Conservation (phyloP, 2,113 vertebrate species). For the Ursus arctos region DNA sequence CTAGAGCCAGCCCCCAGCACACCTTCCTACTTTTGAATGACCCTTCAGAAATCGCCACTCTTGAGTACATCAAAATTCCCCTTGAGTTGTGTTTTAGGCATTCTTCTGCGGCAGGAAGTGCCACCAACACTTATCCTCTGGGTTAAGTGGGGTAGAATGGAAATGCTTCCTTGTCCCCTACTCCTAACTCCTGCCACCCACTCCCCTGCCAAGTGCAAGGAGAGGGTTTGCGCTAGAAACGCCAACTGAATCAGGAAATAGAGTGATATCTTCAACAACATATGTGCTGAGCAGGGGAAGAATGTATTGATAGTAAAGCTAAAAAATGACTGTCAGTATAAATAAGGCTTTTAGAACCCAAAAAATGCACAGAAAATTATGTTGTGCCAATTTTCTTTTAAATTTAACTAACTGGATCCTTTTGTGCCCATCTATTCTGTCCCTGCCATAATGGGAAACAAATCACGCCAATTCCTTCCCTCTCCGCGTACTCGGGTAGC, state of each 20-base stretch:
- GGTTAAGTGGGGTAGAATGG: background rate
- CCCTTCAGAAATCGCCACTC: background rate
- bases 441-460: background rate
- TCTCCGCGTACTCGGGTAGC: background rate
- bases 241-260: background rate
- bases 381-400: slow-evolving; percentile 42
- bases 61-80: background rate
- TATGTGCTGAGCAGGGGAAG: slow-evolving; percentile 43
- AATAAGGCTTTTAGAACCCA: slow-evolving; percentile 46
- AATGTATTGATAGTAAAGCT: slow-evolving; percentile 33
- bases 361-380: slow-evolving; percentile 67
- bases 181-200: background rate
- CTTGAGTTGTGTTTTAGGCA: background rate
- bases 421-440: background rate
- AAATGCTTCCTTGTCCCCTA: background rate
- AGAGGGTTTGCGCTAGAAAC: slow-evolving; percentile 9
- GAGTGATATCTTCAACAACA: slow-evolving; percentile 52
- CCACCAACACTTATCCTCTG: background rate
- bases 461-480: background rate
- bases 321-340: slow-evolving; percentile 52
- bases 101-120: background rate
- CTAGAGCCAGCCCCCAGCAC: background rate
- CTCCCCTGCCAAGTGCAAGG: slow-evolving; percentile 21
- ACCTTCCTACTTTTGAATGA: background rate
- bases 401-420: slow-evolving; percentile 59